These are phyloP conservation scores for Ophion ventricosus DNA, from an alignment of 2,888 invertebrate genomes.

Conservation along the genomic window DNA sequence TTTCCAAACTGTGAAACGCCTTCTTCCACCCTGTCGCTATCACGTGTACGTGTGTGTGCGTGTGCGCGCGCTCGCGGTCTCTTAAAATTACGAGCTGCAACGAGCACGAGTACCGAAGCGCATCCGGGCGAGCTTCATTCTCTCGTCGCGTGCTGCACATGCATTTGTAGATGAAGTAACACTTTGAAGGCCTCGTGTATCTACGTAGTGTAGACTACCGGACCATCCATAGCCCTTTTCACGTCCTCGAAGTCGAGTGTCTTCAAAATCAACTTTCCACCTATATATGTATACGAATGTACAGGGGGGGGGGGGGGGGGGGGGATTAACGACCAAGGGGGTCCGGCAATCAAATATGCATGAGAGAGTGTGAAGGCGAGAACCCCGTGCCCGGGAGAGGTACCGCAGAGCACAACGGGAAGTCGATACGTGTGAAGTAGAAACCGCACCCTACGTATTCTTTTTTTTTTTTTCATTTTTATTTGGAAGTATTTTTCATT, in stretches of 20 bases:
- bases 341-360: slow-evolving; percentile 62
- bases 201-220: not conserved
- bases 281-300: not conserved
- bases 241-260: not conserved
- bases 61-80: not conserved
- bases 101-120: not conserved
- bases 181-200: not conserved
- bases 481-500: not conserved
- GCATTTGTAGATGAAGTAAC: not conserved
- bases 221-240: not conserved
- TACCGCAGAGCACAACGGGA: slow-evolving; percentile 17
- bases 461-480: not conserved
- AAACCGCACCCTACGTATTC: slow-evolving; percentile 49
- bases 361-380: slow-evolving; percentile 49
- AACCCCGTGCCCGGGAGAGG: slow-evolving; percentile 25
- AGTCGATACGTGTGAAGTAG: slow-evolving; percentile 45
- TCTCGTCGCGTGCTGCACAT: slow-evolving; percentile 60
- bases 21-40: not conserved
- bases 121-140: slow-evolving; percentile 53
- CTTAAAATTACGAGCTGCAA: slow-evolving; percentile 48
- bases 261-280: not conserved
- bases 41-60: slow-evolving; percentile 27
- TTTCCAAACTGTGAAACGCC: slow-evolving; percentile 23
- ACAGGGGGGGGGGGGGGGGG: too few relatives aligned
- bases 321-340: not conserved